A percentile compares a stretch with the other conserved stretches of the same genome.
Conservation (phyloP, 2,113 vertebrate genomes). For the Phrynosoma blainvillii region DNA sequence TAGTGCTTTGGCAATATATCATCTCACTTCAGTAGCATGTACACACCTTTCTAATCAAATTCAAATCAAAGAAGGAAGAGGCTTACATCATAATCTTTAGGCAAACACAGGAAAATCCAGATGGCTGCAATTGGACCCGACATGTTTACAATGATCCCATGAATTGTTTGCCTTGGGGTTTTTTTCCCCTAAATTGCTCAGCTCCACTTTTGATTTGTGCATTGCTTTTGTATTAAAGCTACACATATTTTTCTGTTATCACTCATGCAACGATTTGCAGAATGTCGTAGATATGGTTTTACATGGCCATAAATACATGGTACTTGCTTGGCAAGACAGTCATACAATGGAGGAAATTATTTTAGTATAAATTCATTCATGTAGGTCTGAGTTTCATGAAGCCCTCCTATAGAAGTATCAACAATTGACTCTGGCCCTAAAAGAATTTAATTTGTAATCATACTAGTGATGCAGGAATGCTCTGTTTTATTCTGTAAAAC, state of each 20-base stretch:
- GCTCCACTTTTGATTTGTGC: neutral
- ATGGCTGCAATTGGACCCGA: neutral
- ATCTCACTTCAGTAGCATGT: neutral
- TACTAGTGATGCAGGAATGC: too few species aligned
- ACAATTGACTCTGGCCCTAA: too few species aligned
- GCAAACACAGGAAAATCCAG: slow-evolving; percentile 2
- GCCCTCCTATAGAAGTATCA: too few species aligned
- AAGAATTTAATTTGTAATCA: too few species aligned
- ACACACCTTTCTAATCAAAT: neutral
- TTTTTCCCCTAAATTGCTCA: neutral
- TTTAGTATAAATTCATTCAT: neutral
- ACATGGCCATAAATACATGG: neutral
- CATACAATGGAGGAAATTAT: neutral
- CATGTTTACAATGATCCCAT: neutral
- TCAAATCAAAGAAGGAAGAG: neutral
- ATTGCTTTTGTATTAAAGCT: neutral
- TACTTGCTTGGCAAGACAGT: neutral
- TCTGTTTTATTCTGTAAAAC: too few species aligned
- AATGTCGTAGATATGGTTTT: neutral
- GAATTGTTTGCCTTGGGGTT: neutral
- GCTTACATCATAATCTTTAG: neutral
- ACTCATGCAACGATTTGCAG: neutral
- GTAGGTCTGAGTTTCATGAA: too few species aligned
- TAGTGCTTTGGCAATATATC: neutral
- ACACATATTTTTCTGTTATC: neutral